Conservation (phyloP, 2,113 vertebrate genomes). For the Mesocricetus auratus region DNA sequence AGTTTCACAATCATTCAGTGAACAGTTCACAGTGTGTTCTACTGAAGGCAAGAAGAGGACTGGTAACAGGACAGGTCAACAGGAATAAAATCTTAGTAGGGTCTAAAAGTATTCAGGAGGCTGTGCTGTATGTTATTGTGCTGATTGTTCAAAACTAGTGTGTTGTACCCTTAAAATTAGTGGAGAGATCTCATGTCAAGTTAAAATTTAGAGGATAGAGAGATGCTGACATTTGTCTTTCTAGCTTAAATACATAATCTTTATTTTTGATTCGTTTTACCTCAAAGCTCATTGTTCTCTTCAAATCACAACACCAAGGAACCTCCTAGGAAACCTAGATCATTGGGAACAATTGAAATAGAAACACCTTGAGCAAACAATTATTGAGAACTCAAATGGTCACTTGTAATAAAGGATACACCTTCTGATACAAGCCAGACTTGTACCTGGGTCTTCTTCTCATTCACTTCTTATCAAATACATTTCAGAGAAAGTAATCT, state of each 20-base stretch:
- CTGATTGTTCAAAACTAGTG: neutral
- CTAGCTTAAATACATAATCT: neutral
- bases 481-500: neutral
- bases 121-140: neutral
- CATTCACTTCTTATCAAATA: neutral
- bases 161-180: neutral
- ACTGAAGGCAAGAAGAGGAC: neutral
- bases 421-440: neutral
- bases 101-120: neutral
- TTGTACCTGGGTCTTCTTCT: neutral
- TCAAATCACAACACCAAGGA: slow-evolving; percentile 38
- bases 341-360: slow-evolving; percentile 45
- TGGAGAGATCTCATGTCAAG: neutral
- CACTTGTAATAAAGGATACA: slow-evolving; percentile 34
- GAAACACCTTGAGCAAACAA: slow-evolving; percentile 19
- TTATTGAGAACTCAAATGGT: slow-evolving; percentile 47
- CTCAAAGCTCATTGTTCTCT: slow-evolving; percentile 45
- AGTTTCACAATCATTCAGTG: neutral
- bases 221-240: slow-evolving; percentile 29
- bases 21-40: neutral
- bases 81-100: neutral
- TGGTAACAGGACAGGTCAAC: neutral
- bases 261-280: slow-evolving; percentile 42
- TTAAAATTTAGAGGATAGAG: neutral
- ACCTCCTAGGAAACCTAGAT: neutral